phyloP scores from a whole-genome alignment of 2,113 vertebrate genomes.

The Trochalopteron elliotii region DNA sequence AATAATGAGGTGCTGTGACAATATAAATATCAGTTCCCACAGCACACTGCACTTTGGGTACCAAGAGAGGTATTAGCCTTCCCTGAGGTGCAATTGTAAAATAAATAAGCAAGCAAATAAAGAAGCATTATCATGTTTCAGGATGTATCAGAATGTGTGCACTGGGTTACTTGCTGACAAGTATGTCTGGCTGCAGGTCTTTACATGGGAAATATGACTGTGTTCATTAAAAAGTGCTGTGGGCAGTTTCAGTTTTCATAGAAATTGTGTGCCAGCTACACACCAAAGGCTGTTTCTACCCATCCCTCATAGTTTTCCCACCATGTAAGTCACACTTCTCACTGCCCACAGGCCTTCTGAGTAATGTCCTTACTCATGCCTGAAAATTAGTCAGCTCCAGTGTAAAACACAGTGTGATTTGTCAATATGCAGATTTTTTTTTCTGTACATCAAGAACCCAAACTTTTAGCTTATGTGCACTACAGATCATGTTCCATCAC shows the following conservation, averaged over 20 bases:
- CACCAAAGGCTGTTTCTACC: not conserved
- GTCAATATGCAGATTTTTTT: not conserved
- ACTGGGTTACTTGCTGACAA: not conserved
- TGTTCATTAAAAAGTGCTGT: not conserved
- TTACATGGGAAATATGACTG: not conserved
- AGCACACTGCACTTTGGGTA: not conserved
- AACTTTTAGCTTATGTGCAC: not conserved
- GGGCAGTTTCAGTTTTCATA: not conserved
- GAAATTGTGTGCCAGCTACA: not conserved
- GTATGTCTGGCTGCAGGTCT: not conserved
- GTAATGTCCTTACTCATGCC: accelerated
- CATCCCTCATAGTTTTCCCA: not conserved
- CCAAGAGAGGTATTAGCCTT: not conserved
- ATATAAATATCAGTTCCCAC: not conserved
- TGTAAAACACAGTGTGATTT: not conserved
- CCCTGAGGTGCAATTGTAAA: not conserved
- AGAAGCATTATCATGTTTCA: not conserved
- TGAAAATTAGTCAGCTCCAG: not conserved
- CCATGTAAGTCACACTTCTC: not conserved
- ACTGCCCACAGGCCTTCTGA: not conserved
- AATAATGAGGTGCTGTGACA: not conserved
- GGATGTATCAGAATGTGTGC: not conserved
- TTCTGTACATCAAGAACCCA: not conserved
- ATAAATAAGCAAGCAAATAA: not conserved
- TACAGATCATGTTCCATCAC: not conserved